These are phyloP conservation scores for Coregonus clupeaformis DNA, from an alignment of 2,113 vertebrate species.

Conservation along the genomic window DNA sequence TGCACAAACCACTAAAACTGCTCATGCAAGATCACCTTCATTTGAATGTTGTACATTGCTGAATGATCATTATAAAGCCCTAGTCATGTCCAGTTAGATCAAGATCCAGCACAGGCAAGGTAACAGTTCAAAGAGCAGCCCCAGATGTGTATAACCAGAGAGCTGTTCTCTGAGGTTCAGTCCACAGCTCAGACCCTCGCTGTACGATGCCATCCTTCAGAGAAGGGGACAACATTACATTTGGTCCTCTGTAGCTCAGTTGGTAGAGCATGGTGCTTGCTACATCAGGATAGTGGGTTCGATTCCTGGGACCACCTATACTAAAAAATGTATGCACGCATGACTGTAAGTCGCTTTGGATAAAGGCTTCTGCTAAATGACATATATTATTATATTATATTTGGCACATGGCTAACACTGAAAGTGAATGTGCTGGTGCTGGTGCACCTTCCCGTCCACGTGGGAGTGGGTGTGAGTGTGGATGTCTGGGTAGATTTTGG, in stretches of 20 bases:
- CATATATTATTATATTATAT: neutral
- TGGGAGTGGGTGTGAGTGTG: slow-evolving; percentile 89
- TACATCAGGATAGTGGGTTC: no score
- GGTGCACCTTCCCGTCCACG: slow-evolving; percentile 91
- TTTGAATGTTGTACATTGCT: neutral
- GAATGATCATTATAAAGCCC: neutral
- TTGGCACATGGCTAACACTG: slow-evolving; percentile 81
- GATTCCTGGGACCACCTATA: no score
- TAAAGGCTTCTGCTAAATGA: no score
- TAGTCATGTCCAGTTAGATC: slow-evolving; percentile 28
- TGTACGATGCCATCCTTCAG: neutral
- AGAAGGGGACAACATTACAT: neutral
- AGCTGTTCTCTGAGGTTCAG: slow-evolving; percentile 16
- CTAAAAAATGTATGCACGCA: no score
- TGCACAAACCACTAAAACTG: neutral
- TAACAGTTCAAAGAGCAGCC: slow-evolving; percentile 9
- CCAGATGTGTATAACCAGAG: slow-evolving; percentile 13
- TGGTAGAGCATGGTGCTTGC: no score
- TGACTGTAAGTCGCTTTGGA: no score
- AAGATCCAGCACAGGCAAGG: slow-evolving; percentile 15
- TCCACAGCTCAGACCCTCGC: slow-evolving; percentile 26
- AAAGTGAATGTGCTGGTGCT: slow-evolving; percentile 84
- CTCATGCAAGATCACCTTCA: neutral
- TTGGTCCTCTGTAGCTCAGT: no score
- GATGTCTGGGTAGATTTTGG: slow-evolving; percentile 94